Conservation (phyloP, 2,113 vertebrate genomes). For the Sphyrna mokarran region DNA sequence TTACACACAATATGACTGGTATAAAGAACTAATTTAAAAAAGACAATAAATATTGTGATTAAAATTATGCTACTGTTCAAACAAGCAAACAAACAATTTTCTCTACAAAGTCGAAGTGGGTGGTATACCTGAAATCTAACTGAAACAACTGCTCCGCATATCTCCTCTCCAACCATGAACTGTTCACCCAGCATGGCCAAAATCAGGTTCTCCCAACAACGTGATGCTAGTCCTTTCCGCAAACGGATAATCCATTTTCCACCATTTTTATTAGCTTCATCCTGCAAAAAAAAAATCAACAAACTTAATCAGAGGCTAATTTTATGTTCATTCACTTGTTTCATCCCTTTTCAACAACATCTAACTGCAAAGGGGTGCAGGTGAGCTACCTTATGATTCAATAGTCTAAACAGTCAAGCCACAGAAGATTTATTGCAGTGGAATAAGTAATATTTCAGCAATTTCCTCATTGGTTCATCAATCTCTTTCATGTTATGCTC, state of each 20-base stretch:
- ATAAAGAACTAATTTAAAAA: not conserved
- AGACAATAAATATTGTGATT: not conserved
- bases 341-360: not conserved
- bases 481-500: not conserved
- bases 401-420: not conserved
- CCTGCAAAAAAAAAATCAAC: slow-evolving; percentile 51
- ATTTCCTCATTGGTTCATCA: not conserved
- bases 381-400: not conserved
- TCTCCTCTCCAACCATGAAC: slow-evolving; percentile 75
- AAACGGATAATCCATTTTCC: slow-evolving; percentile 77
- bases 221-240: slow-evolving; percentile 68
- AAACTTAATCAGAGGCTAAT: not conserved
- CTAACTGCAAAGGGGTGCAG: not conserved
- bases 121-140: slow-evolving; percentile 69
- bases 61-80: not conserved
- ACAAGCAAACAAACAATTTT: not conserved
- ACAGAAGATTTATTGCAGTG: not conserved
- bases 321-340: not conserved
- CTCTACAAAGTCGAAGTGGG: not conserved
- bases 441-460: not conserved
- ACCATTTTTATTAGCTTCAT: slow-evolving; percentile 76
- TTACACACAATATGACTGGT: not conserved
- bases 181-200: slow-evolving; percentile 72
- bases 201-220: slow-evolving; percentile 75
- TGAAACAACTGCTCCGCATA: slow-evolving; percentile 72